Evolutionary conservation across 2,888 invertebrate genomes (phyloP).

Genomic region (Neria commutata): DNA sequence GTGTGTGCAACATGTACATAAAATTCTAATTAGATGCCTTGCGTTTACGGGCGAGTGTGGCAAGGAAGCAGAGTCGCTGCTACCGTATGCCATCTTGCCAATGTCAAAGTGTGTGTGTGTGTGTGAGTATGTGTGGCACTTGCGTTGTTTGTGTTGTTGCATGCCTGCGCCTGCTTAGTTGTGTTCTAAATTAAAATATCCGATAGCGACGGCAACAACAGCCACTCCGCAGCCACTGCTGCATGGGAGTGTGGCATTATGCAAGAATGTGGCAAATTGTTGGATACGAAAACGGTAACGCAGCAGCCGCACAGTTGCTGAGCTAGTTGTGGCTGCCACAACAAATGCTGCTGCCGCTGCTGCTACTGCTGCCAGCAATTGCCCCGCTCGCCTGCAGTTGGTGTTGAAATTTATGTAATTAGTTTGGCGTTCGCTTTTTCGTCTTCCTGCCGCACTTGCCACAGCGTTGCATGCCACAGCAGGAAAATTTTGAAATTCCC

Average conservation of each 20-base stretch:
- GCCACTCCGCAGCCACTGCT: not conserved
- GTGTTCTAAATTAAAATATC: constrained; percentile 16
- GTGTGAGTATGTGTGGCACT: too few relatives aligned
- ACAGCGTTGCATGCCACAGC: too few relatives aligned
- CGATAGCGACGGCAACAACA: not conserved
- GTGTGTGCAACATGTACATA: constrained; percentile 10
- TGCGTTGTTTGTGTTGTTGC: too few relatives aligned
- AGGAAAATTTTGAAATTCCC: too few relatives aligned
- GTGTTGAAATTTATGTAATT: constrained; percentile 26
- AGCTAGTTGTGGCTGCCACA: not conserved
- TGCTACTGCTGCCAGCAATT: not conserved
- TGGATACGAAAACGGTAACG: constrained; percentile 21
- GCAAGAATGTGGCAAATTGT: constrained; percentile 39
- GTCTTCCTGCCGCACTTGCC: not conserved
- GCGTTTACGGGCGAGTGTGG: not conserved
- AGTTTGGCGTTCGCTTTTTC: constrained; percentile 7
- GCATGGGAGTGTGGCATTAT: constrained; percentile 32
- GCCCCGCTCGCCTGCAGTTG: not conserved
- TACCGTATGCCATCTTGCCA: not conserved
- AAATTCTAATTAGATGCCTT: constrained; percentile 21
- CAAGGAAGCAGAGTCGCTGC: not conserved
- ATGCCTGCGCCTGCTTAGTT: constrained; percentile 8
- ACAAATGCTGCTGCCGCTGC: not conserved
- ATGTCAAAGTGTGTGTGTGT: not conserved
- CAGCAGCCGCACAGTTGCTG: constrained; percentile 4